Evolutionary conservation across 2,113 vertebrate genomes (phyloP).

Genomic region (Ageneiosus marmoratus): DNA sequence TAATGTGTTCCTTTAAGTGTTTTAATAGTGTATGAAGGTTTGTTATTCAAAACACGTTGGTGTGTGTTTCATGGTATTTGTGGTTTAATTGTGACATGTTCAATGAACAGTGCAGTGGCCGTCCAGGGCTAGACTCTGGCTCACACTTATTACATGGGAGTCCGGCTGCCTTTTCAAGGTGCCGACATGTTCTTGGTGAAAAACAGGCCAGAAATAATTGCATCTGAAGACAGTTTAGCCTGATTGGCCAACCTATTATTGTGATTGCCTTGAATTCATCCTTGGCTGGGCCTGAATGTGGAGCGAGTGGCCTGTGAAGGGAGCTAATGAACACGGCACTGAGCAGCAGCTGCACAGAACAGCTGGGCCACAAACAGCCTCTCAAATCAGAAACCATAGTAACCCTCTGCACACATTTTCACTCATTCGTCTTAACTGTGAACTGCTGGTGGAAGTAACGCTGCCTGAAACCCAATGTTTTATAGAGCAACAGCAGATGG

Average conservation of each 20-base stretch:
- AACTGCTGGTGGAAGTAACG: slow-evolving; percentile 27
- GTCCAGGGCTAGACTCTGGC: not conserved
- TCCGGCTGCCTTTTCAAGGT: slow-evolving; percentile 29
- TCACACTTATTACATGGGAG: not conserved
- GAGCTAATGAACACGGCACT: slow-evolving; percentile 42
- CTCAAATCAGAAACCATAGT: slow-evolving; percentile 45
- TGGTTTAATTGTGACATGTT: not conserved
- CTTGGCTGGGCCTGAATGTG: slow-evolving; percentile 47
- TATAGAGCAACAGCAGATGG: slow-evolving; percentile 7
- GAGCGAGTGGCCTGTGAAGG: slow-evolving; percentile 43
- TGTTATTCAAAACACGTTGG: not conserved
- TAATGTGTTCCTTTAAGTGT: not conserved
- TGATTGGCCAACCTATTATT: slow-evolving; percentile 50
- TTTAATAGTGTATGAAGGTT: not conserved
- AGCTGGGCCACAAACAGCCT: slow-evolving; percentile 53
- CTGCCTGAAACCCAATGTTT: slow-evolving; percentile 10
- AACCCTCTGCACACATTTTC: slow-evolving; percentile 31
- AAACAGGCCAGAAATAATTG: slow-evolving; percentile 49
- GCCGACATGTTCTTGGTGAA: slow-evolving; percentile 25
- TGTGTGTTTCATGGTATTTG: not conserved
- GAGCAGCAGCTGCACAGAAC: slow-evolving; percentile 51
- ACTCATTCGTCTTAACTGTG: slow-evolving; percentile 30
- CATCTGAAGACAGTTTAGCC: slow-evolving; percentile 48
- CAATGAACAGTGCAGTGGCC: not conserved
- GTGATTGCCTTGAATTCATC: slow-evolving; percentile 51